phyloP scores from a whole-genome alignment of 2,797 vertebrate species.

The Basileuterus tristriatus region DNA sequence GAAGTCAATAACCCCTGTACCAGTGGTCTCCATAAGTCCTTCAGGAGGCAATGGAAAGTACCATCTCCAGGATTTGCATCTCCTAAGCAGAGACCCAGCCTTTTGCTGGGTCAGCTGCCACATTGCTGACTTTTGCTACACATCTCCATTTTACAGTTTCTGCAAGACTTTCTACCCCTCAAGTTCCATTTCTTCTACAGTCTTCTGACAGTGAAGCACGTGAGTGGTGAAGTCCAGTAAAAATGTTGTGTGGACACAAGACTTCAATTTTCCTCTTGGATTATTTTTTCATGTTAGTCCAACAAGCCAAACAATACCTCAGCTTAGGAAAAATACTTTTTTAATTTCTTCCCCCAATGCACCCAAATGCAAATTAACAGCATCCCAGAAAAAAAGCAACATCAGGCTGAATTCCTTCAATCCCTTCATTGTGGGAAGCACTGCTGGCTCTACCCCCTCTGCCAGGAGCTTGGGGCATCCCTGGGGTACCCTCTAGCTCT shows the following conservation, averaged over 20 bases:
- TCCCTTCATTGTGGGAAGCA: slow-evolving; percentile 49
- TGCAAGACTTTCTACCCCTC: not conserved
- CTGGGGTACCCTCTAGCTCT: slow-evolving; percentile 70
- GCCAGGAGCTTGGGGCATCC: slow-evolving; percentile 67
- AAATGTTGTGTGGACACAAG: slow-evolving; percentile 8
- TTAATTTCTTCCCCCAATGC: slow-evolving; percentile 47
- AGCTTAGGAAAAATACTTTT: slow-evolving; percentile 64
- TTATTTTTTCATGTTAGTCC: slow-evolving; percentile 41
- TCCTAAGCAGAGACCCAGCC: not conserved
- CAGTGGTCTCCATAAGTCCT: accelerated
- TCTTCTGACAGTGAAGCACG: not conserved
- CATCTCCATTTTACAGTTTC: not conserved
- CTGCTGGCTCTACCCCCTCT: slow-evolving; percentile 63
- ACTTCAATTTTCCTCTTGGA: slow-evolving; percentile 45
- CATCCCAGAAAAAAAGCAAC: slow-evolving; percentile 36
- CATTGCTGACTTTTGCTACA: not conserved
- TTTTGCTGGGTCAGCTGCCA: not conserved
- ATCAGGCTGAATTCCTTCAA: slow-evolving; percentile 67
- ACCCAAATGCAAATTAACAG: slow-evolving; percentile 70
- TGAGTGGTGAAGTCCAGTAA: not conserved
- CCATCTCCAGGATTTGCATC: not conserved
- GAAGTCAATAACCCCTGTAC: accelerated
- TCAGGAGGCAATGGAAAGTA: not conserved
- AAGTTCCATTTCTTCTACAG: not conserved
- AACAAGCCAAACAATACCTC: slow-evolving; percentile 63